Evolutionary conservation across 1,140 invertebrate species (phyloP).

Genomic region (Brachionus plicatilis): DNA sequence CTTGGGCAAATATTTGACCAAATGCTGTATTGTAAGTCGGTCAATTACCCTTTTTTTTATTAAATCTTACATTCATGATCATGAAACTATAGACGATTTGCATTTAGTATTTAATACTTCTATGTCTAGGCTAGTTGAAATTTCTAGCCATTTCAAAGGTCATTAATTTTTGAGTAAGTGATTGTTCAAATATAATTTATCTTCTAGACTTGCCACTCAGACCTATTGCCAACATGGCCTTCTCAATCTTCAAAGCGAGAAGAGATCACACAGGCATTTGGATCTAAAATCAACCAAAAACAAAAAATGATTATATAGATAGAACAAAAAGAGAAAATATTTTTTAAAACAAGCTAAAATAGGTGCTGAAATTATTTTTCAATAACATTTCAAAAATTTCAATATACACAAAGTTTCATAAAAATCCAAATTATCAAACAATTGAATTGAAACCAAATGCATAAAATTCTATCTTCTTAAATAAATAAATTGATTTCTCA

Average conservation of each 20-base stretch:
- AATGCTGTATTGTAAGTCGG: neutral
- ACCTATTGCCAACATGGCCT: neutral
- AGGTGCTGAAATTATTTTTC: neutral
- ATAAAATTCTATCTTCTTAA: neutral
- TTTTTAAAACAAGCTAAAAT: neutral
- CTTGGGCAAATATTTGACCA: neutral
- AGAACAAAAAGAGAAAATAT: neutral
- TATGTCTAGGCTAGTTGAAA: slow-evolving; percentile 26
- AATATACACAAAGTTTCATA: neutral
- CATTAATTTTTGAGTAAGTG: neutral
- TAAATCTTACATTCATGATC: slow-evolving; percentile 33
- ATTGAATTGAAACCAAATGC: neutral
- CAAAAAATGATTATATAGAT: neutral
- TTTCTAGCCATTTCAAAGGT: slow-evolving; percentile 26
- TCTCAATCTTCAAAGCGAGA: neutral
- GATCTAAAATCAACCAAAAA: neutral
- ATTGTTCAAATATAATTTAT: slow-evolving; percentile 15
- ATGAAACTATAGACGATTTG: slow-evolving; percentile 34
- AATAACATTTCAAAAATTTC: neutral
- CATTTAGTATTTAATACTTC: slow-evolving; percentile 1
- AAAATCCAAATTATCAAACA: neutral
- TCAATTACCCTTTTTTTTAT: slow-evolving; percentile 31
- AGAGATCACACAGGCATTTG: neutral
- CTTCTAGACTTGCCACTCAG: neutral
- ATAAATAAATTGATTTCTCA: neutral